phyloP scores from a whole-genome alignment of 2,888 invertebrate species.

The Lampropteryx suffumata region DNA sequence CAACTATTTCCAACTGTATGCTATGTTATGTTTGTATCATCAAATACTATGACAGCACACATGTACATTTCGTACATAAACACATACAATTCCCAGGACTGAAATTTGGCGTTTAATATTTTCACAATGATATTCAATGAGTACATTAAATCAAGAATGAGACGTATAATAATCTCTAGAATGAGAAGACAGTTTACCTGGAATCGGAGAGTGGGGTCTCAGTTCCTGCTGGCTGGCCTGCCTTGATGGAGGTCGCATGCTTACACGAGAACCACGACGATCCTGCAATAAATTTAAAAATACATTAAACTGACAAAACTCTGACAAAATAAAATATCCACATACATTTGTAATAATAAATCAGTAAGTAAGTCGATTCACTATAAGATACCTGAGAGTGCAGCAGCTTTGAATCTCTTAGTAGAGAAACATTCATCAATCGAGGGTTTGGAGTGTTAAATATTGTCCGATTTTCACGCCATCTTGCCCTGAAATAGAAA shows the following conservation, averaged over 20 bases:
- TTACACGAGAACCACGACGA: conserved; percentile 90
- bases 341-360: too few species aligned
- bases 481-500: conserved; percentile 88
- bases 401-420: conserved; percentile 90
- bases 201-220: conserved; percentile 90
- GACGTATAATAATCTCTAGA: neutral
- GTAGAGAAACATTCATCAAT: conserved; percentile 94
- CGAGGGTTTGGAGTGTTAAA: conserved; percentile 97
- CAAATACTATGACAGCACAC: too few species aligned
- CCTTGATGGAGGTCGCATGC: conserved; percentile 90
- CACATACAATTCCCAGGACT: too few species aligned
- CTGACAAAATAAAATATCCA: too few species aligned
- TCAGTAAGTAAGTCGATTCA: neutral
- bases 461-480: conserved; percentile 95
- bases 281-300: conserved; percentile 67
- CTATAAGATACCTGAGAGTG: conserved; percentile 82
- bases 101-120: too few species aligned
- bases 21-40: too few species aligned
- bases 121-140: too few species aligned
- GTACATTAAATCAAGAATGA: too few species aligned
- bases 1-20: neutral
- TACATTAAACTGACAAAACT: too few species aligned
- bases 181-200: conserved; percentile 74
- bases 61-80: too few species aligned
- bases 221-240: conserved; percentile 94